Evolutionary conservation across 2,113 vertebrate species (phyloP).

Genomic region (Bubo blakistoni): DNA sequence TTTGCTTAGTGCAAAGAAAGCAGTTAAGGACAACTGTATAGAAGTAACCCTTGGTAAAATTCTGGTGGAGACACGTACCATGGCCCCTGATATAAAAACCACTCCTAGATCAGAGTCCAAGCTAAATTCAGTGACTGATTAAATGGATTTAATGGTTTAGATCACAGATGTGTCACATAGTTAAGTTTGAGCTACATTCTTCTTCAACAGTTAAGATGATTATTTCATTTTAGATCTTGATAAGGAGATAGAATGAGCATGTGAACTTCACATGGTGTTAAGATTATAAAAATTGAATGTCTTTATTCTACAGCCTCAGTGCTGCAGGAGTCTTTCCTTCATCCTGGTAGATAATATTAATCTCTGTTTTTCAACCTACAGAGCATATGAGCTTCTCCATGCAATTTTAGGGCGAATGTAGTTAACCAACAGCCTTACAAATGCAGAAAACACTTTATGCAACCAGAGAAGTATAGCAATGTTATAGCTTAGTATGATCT

Average conservation of each 20-base stretch:
- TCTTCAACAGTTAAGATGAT: not conserved
- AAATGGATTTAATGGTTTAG: not conserved
- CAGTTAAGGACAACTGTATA: not conserved
- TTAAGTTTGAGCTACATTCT: not conserved
- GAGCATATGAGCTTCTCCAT: not conserved
- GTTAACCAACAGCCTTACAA: not conserved
- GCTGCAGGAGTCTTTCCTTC: not conserved
- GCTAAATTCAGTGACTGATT: not conserved
- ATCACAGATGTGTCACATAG: not conserved
- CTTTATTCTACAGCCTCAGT: not conserved
- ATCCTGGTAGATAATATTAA: not conserved
- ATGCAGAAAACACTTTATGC: not conserved
- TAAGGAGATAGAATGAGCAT: not conserved
- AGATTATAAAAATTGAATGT: not conserved
- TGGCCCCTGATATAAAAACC: not conserved
- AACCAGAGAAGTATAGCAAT: not conserved
- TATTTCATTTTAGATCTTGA: not conserved
- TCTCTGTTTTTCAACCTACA: not conserved
- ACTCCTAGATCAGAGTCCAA: not conserved
- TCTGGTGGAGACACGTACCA: not conserved
- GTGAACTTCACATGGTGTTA: not conserved
- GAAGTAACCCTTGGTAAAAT: not conserved
- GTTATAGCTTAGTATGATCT: not conserved
- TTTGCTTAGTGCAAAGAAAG: not conserved
- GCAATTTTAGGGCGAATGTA: not conserved